phyloP scores from a whole-genome alignment of 2,797 vertebrate genomes.

The Rhyacichthys aspro region DNA sequence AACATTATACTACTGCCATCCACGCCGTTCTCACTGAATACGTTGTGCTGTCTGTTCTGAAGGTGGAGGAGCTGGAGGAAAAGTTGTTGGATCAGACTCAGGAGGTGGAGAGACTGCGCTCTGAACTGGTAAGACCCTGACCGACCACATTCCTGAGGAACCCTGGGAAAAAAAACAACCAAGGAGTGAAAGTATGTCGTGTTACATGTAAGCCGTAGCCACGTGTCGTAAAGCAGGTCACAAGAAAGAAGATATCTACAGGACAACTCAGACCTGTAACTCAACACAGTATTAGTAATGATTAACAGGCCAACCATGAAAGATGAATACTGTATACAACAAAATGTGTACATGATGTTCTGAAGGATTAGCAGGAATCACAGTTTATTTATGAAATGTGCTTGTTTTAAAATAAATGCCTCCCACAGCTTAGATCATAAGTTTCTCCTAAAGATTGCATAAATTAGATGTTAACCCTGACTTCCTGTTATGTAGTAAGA shows the following conservation, averaged over 20 bases:
- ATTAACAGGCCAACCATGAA: too few species aligned
- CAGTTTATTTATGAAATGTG: too few species aligned
- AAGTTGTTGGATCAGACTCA: constrained; percentile 86
- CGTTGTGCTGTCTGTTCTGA: constrained; percentile 12
- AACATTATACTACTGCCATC: not conserved
- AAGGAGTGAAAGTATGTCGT: not conserved
- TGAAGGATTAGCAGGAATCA: too few species aligned
- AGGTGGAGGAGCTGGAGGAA: constrained; percentile 90
- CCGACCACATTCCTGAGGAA: constrained; percentile 36
- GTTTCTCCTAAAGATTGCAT: too few species aligned
- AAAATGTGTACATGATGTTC: too few species aligned
- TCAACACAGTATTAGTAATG: not conserved
- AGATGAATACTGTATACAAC: too few species aligned
- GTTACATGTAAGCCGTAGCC: too few species aligned
- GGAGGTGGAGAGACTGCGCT: constrained; percentile 89
- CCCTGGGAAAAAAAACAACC: not conserved
- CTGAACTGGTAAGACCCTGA: constrained; percentile 84
- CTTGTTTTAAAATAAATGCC: too few species aligned
- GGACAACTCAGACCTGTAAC: not conserved
- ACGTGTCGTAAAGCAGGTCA: not conserved
- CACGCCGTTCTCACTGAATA: not conserved
- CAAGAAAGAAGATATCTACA: not conserved
- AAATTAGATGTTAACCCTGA: too few species aligned
- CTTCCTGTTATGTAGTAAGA: too few species aligned
- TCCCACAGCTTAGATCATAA: too few species aligned